A percentile compares a stretch with the other conserved stretches of the same genome.
Conservation (phyloP, 2,113 vertebrate genomes). For the Pedionomus torquatus region DNA sequence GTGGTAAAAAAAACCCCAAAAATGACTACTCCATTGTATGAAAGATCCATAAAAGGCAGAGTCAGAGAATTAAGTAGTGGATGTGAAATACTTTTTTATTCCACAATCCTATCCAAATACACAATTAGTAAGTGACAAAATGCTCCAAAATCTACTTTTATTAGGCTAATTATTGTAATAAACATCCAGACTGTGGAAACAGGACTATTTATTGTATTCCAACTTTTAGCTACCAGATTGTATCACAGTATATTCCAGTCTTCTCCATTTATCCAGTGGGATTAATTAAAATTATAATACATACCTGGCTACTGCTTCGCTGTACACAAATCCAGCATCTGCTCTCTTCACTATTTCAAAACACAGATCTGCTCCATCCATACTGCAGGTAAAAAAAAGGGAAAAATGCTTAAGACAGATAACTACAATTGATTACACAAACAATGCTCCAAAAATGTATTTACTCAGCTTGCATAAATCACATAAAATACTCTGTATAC, state of each 20-base stretch:
- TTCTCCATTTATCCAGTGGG: not conserved
- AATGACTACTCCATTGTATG: not conserved
- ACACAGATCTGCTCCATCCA: constrained; percentile 94
- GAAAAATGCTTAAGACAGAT: not conserved
- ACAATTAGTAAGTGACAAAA: not conserved
- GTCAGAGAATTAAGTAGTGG: not conserved
- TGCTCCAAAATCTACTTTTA: not conserved
- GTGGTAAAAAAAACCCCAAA: too few species aligned
- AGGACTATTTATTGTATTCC: not conserved
- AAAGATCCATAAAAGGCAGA: not conserved
- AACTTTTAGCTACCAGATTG: not conserved
- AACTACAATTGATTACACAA: not conserved
- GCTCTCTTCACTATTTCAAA: constrained; percentile 95
- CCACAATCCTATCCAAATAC: not conserved
- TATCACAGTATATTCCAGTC: not conserved
- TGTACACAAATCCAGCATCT: constrained; percentile 96
- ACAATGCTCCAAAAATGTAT: not conserved
- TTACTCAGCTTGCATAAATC: not conserved
- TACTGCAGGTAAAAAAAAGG: constrained; percentile 73
- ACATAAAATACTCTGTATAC: not conserved
- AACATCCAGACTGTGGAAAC: not conserved
- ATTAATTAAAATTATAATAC: constrained; percentile 59
- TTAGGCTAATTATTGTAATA: not conserved
- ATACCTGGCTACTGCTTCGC: constrained; percentile 95
- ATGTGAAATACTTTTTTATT: not conserved